A percentile compares a stretch with the other conserved stretches of the same genome.
Evolutionary conservation across 2,888 invertebrate genomes (phyloP).

Genomic region (Meiosimyza decipiens): DNA sequence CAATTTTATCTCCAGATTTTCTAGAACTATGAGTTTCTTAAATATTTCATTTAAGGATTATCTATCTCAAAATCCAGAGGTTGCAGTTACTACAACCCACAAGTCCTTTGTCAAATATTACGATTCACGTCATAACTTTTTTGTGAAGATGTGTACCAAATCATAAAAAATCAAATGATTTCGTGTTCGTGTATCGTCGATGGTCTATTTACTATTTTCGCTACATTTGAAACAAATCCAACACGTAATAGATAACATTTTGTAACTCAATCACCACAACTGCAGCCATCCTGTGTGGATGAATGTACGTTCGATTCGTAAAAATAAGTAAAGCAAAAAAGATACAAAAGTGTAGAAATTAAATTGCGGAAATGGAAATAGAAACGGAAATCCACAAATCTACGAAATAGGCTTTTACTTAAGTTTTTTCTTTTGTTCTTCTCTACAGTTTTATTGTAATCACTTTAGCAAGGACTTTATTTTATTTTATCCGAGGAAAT

Average conservation of each 20-base stretch:
- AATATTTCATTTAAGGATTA: background rate
- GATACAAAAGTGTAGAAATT: slow-evolving; percentile 4
- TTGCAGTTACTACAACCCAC: background rate
- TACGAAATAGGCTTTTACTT: slow-evolving; percentile 6
- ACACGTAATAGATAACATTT: slow-evolving; percentile 15
- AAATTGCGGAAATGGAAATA: slow-evolving; percentile 15
- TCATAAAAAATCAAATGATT: slow-evolving; percentile 34
- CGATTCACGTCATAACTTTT: too few relatives aligned
- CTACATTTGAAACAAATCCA: background rate
- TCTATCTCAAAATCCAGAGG: background rate
- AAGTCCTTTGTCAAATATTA: too few relatives aligned
- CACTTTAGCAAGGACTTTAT: slow-evolving; percentile 18
- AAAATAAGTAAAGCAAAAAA: background rate
- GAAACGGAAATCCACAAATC: background rate
- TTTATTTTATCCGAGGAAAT: too few relatives aligned
- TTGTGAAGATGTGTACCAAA: background rate
- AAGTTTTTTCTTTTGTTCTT: slow-evolving; percentile 2
- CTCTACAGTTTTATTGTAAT: slow-evolving; percentile 3
- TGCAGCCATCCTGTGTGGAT: background rate
- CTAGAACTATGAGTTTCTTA: background rate
- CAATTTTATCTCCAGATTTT: too few relatives aligned
- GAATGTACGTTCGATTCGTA: too few relatives aligned
- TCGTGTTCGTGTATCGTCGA: slow-evolving; percentile 2
- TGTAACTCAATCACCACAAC: slow-evolving; percentile 2
- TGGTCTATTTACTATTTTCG: background rate